phyloP scores from a whole-genome alignment of 2,888 invertebrate genomes.

The Monochamus alternatus region DNA sequence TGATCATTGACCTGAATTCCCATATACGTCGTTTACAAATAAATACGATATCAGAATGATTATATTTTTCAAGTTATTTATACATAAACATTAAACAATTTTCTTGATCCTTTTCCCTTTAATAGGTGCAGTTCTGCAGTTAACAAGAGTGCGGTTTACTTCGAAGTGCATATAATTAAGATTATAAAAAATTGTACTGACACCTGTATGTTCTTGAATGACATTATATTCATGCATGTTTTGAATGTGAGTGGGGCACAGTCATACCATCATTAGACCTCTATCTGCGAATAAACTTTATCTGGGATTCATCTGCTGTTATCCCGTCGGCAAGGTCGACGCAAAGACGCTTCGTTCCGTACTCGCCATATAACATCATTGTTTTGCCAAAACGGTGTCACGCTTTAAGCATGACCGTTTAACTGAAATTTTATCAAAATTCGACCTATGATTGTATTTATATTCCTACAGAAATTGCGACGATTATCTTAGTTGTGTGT shows the following conservation, averaged over 20 bases:
- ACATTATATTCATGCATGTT: no score
- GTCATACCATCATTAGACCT: no score
- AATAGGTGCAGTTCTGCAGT: no score
- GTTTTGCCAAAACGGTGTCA: background rate
- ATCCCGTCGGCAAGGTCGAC: constrained; percentile 2
- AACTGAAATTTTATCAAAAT: background rate
- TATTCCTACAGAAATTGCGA: background rate
- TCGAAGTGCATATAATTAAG: no score
- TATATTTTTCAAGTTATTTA: no score
- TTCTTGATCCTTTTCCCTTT: no score
- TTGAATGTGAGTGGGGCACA: no score
- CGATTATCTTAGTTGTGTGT: background rate
- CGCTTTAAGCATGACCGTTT: background rate
- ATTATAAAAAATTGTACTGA: no score
- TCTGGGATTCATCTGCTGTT: background rate
- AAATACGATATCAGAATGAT: background rate
- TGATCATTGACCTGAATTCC: no score
- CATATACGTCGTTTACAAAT: background rate
- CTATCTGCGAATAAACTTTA: background rate
- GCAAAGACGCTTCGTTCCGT: background rate
- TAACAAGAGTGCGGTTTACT: no score
- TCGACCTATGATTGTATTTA: background rate
- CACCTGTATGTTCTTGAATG: no score
- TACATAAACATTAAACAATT: no score
- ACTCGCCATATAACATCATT: background rate